Evolutionary conservation across 1,140 invertebrate genomes (phyloP), one percentile per base, ranked within the genome.

Genomic region (Leptopilina clavipes): DNA sequence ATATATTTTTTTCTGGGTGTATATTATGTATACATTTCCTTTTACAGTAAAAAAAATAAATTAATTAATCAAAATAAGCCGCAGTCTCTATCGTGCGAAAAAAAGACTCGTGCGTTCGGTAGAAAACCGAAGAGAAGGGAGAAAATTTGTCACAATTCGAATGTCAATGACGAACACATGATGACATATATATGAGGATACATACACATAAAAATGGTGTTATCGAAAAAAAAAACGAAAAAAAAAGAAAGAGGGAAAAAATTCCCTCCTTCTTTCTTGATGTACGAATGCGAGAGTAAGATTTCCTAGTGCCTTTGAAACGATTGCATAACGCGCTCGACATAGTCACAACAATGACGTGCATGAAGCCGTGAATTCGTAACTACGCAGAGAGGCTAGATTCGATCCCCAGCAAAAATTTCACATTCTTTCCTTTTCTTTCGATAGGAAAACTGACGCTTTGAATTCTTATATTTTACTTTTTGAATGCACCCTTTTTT

Each of bases 221-320:
- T 10, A 2, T 52, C 1, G 18, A 31, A 31, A 31, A 31, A 31
- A 31, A 31, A 5, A 2, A 10, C 1, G 18, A 31, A 31, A 31
- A 31, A 31, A 31, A 31, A 5, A 5, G 5, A 31, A 31, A 31
- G 5, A 31, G 5, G 5, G 5, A 14, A n/a, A 48, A 14, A 17
- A 54, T 22, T 65, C 59, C 31, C 59, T 11, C 25, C 59, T n/a
- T n/a, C n/a, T 65, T 65, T 65, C 22, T 31, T 14, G 25, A 65
- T 22, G 25, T 31, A 37, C 59, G 59, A 65, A 65, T 44, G 31
- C 37, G 17, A 37, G 17, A 37, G 71, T 76, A 78, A 78, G 65
- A 79, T 76, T 79, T 79, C 78, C 78, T 79, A 76, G 71, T 78
- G 73, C 71, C 45, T 75, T 65, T 70, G 73, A 76, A 25, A 17